Conservation (phyloP, 1,140 invertebrate genomes). For the Uloborus diversus region DNA sequence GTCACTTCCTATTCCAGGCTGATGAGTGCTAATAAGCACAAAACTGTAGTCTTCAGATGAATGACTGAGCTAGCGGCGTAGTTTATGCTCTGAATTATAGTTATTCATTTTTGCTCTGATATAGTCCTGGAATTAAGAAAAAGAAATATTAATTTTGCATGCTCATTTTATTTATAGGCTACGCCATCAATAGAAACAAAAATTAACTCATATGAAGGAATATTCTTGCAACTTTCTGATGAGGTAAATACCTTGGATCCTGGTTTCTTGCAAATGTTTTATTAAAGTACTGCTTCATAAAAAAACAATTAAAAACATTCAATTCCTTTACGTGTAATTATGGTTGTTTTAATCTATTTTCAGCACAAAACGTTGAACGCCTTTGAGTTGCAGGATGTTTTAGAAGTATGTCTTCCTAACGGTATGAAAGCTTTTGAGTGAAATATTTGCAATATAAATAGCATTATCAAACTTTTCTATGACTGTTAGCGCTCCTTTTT, state of each 20-base stretch:
- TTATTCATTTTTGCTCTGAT: background rate
- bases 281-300: background rate
- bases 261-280: too few relatives aligned
- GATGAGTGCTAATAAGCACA: too few relatives aligned
- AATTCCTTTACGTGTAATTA: background rate
- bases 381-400: conserved; percentile 90
- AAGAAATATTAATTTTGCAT: background rate
- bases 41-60: too few relatives aligned
- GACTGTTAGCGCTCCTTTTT: too few relatives aligned
- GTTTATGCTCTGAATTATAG: background rate
- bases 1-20: too few relatives aligned
- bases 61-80: too few relatives aligned
- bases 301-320: background rate
- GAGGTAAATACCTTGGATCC: conserved; percentile 65
- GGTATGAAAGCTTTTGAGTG: conserved; percentile 67
- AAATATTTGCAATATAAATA: background rate
- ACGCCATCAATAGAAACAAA: conserved; percentile 56
- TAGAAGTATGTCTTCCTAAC: conserved; percentile 93
- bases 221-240: conserved; percentile 89
- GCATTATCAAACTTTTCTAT: too few relatives aligned
- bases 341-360: too few relatives aligned
- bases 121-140: background rate
- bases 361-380: conserved; percentile 81
- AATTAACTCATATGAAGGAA: conserved; percentile 77
- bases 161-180: conserved; percentile 28